Evolutionary conservation across 1,140 invertebrate genomes (phyloP), one percentile per base, ranked within the genome.

Genomic region (Drosophila sulfurigaster): DNA sequence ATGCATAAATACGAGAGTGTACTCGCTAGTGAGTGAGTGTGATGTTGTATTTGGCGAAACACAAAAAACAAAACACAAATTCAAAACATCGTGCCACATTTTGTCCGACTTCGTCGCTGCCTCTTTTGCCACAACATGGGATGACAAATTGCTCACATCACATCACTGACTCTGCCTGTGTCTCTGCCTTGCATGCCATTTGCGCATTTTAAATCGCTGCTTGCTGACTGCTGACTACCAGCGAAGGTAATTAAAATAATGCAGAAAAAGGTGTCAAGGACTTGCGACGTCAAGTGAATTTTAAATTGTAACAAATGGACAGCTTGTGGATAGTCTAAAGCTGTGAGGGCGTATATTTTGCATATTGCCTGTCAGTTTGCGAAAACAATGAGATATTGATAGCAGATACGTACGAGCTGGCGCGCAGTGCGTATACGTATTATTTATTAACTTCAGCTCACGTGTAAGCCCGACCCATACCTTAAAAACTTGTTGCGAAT

Each of bases 261-360:
- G 81, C 81, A 71, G 64, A 60, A 86, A 25, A 85, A 79, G 78
- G 78, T 89, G 85, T 89, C 85, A 89, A 89, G 85, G 85, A 89
- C 85, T 89, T 58, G 54, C 65, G 67, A 81, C 77, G 59, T 59
- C 70, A 80, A 57, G 65, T 83, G 85, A 89, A 88, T 88, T 75
- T 83, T 81, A 88, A 87, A 74, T 70, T 83, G 51, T 11, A 56
- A 54, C 59, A 63, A 74, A 75, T 52, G 28, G 66, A 45, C 51
- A 56, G 43, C 48, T 52, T 13, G 20, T 25, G 51, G 51, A 30
- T 28, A 32, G 16, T n/a, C 11, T 3, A 10, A 7, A 48, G 20
- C 20, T 48, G 45, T 49, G 46, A 25, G 46, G 3, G 51, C 28
- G 41, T 43, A 5, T 25, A 13, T 30, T 52, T 52, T 30, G 51